Evolutionary conservation across 2,888 invertebrate species (phyloP).

Genomic region (Zhuqinia jingwanae): DNA sequence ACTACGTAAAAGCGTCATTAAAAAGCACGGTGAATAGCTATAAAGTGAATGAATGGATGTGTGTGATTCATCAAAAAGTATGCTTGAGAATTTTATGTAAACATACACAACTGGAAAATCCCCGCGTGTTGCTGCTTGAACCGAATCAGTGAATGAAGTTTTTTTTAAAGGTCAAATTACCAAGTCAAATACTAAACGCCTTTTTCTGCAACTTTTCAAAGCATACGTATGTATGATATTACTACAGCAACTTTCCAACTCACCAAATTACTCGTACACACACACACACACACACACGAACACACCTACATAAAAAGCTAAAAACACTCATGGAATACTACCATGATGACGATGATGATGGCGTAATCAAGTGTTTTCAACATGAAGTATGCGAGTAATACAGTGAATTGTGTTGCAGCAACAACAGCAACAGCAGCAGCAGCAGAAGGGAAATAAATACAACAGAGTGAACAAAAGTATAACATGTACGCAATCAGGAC

Average conservation of each 20-base stretch:
- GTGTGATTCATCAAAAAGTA: background rate
- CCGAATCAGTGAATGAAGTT: too few species aligned
- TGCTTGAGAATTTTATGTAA: background rate
- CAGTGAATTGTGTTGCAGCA: background rate
- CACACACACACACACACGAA: background rate
- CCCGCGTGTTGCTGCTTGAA: background rate
- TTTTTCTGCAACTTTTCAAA: too few species aligned
- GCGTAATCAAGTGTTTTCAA: background rate
- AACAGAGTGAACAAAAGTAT: too few species aligned
- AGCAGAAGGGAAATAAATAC: too few species aligned
- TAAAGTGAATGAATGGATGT: background rate
- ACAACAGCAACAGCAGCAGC: background rate
- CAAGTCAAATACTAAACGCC: too few species aligned
- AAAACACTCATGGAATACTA: slow-evolving; percentile 1
- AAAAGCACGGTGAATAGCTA: background rate
- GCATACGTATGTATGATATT: too few species aligned
- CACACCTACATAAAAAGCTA: background rate
- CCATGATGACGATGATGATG: background rate
- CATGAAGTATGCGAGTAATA: too few species aligned
- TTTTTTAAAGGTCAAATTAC: too few species aligned
- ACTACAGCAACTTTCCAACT: background rate
- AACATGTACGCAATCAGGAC: too few species aligned
- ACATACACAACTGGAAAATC: background rate
- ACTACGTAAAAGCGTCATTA: too few species aligned
- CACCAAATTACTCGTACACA: too few species aligned